These are phyloP conservation scores for Nomada ruficornis DNA, from an alignment of 2,888 invertebrate genomes.

Conservation along the genomic window DNA sequence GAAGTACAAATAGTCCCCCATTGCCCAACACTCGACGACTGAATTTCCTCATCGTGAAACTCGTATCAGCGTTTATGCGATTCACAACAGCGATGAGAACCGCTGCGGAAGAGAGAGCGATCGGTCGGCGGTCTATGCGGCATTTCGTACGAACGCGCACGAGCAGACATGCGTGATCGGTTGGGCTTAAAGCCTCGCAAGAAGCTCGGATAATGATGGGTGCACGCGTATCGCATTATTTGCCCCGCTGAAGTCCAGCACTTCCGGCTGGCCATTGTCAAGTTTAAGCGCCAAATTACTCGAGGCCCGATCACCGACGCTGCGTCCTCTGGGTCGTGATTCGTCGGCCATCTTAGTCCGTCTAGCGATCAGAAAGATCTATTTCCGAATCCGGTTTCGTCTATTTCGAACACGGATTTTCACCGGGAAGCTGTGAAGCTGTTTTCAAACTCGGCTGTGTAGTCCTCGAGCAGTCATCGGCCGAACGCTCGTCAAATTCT, in stretches of 20 bases:
- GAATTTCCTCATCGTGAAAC: neutral
- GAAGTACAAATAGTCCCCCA: neutral
- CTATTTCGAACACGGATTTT: too few species aligned
- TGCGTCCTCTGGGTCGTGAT: slow-evolving; percentile 1
- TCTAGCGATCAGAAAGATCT: slow-evolving; percentile 3
- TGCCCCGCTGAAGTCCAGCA: slow-evolving; percentile 70
- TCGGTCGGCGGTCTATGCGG: slow-evolving; percentile 54
- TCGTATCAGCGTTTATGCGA: neutral
- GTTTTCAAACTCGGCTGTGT: too few species aligned
- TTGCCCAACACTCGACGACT: neutral
- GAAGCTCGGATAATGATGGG: slow-evolving; percentile 59
- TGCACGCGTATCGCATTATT: slow-evolving; percentile 70
- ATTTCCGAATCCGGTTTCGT: neutral
- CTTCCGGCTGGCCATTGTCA: slow-evolving; percentile 78
- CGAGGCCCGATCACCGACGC: slow-evolving; percentile 41
- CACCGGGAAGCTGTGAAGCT: too few species aligned
- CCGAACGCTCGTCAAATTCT: too few species aligned
- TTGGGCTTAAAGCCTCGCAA: slow-evolving; percentile 68
- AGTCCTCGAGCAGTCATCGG: too few species aligned
- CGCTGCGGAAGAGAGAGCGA: slow-evolving; percentile 75
- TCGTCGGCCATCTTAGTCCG: neutral
- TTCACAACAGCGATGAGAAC: slow-evolving; percentile 66
- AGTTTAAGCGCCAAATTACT: slow-evolving; percentile 77
- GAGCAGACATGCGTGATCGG: slow-evolving; percentile 62
- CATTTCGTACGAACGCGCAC: slow-evolving; percentile 62